Evolutionary conservation across 1,140 invertebrate species (phyloP).

Genomic region (Fopius arisanus): DNA sequence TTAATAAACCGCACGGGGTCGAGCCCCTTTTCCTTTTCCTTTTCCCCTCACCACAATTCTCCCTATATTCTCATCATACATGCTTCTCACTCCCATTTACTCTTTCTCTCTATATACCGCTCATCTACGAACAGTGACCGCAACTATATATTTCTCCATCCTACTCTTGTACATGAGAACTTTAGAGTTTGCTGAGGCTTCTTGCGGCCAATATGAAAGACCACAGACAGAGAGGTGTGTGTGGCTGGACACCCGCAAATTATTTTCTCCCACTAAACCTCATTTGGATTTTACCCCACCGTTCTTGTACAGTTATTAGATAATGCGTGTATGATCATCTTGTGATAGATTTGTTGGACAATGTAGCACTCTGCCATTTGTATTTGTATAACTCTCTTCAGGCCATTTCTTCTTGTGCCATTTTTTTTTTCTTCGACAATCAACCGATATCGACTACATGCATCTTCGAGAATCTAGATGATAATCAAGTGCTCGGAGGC

Average conservation of each 20-base stretch:
- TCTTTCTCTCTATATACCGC: constrained; percentile 29
- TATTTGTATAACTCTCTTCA: too few species aligned
- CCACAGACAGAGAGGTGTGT: constrained; percentile 42
- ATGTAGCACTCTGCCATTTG: too few species aligned
- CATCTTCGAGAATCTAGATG: too few species aligned
- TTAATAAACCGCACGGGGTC: constrained; percentile 55
- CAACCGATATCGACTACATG: too few species aligned
- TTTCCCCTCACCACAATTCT: constrained; percentile 29
- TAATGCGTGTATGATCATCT: too few species aligned
- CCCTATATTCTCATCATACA: background rate
- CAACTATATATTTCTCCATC: background rate
- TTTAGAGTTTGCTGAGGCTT: background rate
- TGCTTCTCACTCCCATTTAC: constrained; percentile 26
- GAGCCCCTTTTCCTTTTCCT: constrained; percentile 16
- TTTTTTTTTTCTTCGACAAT: too few species aligned
- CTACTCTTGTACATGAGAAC: background rate
- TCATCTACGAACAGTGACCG: background rate
- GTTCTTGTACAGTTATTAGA: too few species aligned
- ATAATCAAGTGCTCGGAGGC: too few species aligned
- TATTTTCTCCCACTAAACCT: constrained; percentile 52
- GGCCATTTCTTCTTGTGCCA: too few species aligned
- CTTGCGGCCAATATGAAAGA: background rate
- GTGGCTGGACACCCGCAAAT: constrained; percentile 55
- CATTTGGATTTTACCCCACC: constrained; percentile 31
- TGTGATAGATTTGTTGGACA: too few species aligned